Percentiles rank a stretch among this genome's conserved stretches.
Conservation (phyloP, 53 echinoderm and acorn worm genomes). For the Patiria pectinifera region DNA sequence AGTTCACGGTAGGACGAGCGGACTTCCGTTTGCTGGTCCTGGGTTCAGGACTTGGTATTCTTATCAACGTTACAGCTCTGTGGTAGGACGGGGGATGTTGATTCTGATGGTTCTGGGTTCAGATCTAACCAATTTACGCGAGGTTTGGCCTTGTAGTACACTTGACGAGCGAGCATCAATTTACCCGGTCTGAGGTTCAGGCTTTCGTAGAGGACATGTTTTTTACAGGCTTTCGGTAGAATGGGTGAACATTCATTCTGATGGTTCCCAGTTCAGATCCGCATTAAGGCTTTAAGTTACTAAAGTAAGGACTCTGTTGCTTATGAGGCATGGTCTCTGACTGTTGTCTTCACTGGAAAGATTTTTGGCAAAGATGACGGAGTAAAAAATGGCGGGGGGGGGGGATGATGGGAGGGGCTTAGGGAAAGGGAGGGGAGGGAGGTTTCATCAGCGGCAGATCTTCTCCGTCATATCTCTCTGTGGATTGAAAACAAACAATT, state of each 20-base stretch:
- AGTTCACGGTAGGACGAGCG: neutral
- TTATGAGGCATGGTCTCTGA: neutral
- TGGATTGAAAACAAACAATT: conserved; percentile 12
- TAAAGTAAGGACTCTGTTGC: neutral
- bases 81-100: neutral
- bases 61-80: neutral
- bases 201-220: too few species aligned
- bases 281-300: neutral
- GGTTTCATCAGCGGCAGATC: conserved; percentile 53
- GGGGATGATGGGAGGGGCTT: neutral
- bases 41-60: neutral
- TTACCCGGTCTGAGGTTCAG: too few species aligned
- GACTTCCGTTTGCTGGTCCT: neutral
- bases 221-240: neutral
- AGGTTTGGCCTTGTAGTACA: too few species aligned
- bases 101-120: conserved; percentile 15
- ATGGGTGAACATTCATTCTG: neutral
- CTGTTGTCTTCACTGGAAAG: conserved; percentile 24
- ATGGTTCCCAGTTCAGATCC: conserved; percentile 17
- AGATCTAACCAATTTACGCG: neutral
- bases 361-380: conserved; percentile 14
- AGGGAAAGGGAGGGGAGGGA: neutral
- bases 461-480: conserved; percentile 66
- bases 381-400: neutral
- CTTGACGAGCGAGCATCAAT: too few species aligned